A percentile compares a stretch with the other conserved stretches of the same genome.
Evolutionary conservation across 2,888 invertebrate species (phyloP).

Genomic region (Heliconius ethilla): DNA sequence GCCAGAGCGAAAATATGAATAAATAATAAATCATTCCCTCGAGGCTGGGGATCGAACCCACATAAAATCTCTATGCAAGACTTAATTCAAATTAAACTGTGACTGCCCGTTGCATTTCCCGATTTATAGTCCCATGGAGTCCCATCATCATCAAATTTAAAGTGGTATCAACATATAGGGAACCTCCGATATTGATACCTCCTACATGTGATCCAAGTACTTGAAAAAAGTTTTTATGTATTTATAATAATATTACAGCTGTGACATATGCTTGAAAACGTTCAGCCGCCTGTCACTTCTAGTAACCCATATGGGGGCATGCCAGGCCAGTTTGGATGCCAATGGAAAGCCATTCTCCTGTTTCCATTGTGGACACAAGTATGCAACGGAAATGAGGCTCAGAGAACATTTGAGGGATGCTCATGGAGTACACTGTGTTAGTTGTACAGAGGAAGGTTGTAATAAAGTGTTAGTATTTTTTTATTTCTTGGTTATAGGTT

Average conservation of each 20-base stretch:
- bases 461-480: constrained; percentile 55
- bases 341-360: constrained; percentile 63
- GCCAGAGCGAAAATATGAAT: too few relatives aligned
- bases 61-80: too few relatives aligned
- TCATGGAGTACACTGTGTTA: constrained; percentile 58
- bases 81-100: too few relatives aligned
- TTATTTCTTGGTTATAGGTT: background rate
- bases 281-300: constrained; percentile 80
- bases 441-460: constrained; percentile 72
- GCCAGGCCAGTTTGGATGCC: constrained; percentile 57
- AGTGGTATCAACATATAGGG: too few relatives aligned
- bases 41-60: too few relatives aligned
- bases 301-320: constrained; percentile 77
- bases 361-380: constrained; percentile 57
- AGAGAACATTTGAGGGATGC: constrained; percentile 73
- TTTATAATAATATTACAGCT: constrained; percentile 58
- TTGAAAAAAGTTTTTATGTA: too few relatives aligned
- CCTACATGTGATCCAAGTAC: too few relatives aligned
- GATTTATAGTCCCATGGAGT: too few relatives aligned
- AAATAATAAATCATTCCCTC: too few relatives aligned
- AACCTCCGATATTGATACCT: too few relatives aligned
- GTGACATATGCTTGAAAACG: constrained; percentile 77
- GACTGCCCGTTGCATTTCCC: too few relatives aligned
- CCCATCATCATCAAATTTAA: too few relatives aligned
- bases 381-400: constrained; percentile 71